Conservation (phyloP, 2,888 invertebrate genomes). For the Dryococelus australis region DNA sequence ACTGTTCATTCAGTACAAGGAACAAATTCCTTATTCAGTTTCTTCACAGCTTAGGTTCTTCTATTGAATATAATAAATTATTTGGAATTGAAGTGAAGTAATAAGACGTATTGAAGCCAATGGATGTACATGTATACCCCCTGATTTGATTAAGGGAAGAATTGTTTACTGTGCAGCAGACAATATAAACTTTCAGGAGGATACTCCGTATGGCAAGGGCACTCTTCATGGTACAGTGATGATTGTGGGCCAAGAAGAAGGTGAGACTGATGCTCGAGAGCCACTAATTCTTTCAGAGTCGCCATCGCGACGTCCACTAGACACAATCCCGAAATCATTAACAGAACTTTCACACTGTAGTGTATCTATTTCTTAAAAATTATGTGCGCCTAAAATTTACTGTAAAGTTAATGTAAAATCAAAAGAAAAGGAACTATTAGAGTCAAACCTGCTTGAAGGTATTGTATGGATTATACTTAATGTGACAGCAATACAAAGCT, state of each 20-base stretch:
- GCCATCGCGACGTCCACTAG: background rate
- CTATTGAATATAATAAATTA: background rate
- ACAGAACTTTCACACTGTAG: background rate
- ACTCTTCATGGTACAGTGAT: background rate
- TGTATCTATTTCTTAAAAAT: background rate
- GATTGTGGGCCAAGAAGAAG: background rate
- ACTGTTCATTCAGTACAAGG: background rate
- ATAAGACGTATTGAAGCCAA: background rate
- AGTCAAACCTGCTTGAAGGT: no score
- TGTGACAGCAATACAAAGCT: background rate
- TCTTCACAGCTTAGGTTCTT: background rate
- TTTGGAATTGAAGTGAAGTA: background rate
- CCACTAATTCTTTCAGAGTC: no score
- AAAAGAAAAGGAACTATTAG: no score
- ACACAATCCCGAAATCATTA: background rate
- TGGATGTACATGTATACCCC: background rate
- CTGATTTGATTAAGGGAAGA: background rate
- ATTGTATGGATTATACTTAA: background rate
- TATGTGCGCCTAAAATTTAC: background rate
- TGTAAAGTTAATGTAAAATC: no score
- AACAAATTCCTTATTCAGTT: background rate
- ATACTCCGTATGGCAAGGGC: background rate
- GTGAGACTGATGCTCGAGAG: background rate
- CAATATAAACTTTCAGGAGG: background rate
- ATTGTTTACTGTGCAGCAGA: background rate